Evolutionary conservation across 1,140 invertebrate genomes (phyloP).

Genomic region (Muscidifurax raptorellus): DNA sequence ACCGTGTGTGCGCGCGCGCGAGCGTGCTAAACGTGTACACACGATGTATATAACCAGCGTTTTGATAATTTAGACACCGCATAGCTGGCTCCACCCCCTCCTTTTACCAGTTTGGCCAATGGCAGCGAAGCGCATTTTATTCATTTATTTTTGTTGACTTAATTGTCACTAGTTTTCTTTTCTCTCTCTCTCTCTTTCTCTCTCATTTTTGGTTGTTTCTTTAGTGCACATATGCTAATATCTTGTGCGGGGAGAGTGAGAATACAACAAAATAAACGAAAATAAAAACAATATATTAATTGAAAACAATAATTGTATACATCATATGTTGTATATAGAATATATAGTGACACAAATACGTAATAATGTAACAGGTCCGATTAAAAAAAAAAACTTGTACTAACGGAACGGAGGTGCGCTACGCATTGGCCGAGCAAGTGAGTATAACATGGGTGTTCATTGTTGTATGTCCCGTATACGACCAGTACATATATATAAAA

Average conservation of each 20-base stretch:
- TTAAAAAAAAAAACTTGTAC: constrained; percentile 49
- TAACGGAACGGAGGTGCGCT: constrained; percentile 60
- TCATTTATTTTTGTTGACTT: constrained; percentile 3
- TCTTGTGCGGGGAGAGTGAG: constrained; percentile 56
- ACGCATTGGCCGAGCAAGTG: constrained; percentile 71
- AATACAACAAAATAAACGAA: constrained; percentile 44
- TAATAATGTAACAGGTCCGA: constrained; percentile 44
- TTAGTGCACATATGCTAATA: constrained; percentile 9
- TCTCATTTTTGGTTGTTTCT: constrained; percentile 14
- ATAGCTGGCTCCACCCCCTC: constrained; percentile 75
- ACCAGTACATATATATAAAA: constrained; percentile 50
- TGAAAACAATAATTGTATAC: constrained; percentile 40
- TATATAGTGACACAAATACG: constrained; percentile 52
- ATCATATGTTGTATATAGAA: constrained; percentile 48
- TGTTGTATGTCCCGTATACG: constrained; percentile 31
- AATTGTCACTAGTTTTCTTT: constrained; percentile 5
- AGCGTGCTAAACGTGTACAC: constrained; percentile 20
- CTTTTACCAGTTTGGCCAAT: constrained; percentile 74
- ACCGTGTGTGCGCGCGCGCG: not conserved
- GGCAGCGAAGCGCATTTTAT: constrained; percentile 69
- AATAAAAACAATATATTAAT: constrained; percentile 14
- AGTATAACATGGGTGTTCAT: constrained; percentile 58
- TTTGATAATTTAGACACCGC: constrained; percentile 69
- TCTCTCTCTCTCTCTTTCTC: constrained; percentile 24
- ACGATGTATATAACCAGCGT: constrained; percentile 60